Evolutionary conservation across 2,888 invertebrate genomes (phyloP).

Genomic region (Amorpha juglandis): DNA sequence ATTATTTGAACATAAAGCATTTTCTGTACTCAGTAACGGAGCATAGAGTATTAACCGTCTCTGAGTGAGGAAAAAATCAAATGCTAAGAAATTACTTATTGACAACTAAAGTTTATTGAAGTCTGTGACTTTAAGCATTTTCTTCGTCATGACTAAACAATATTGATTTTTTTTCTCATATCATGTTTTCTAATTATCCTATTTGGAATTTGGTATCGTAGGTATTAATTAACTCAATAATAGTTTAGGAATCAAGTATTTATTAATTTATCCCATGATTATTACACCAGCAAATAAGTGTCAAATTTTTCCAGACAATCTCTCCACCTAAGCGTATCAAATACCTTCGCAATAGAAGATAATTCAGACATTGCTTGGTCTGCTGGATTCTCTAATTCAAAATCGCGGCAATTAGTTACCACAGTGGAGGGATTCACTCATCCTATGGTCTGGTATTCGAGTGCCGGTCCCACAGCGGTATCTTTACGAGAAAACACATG

Average conservation of each 20-base stretch:
- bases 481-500: conserved; percentile 19
- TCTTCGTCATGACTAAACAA: too few species aligned
- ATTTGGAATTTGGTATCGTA: too few species aligned
- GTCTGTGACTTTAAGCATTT: too few species aligned
- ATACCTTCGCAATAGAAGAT: neutral
- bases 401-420: neutral
- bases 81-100: too few species aligned
- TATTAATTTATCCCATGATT: neutral
- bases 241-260: neutral
- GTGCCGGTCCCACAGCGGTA: neutral
- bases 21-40: too few species aligned
- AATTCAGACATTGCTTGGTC: conserved; percentile 7
- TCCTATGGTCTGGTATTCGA: neutral
- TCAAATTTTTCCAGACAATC: conserved; percentile 5
- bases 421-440: neutral
- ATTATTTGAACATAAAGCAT: too few species aligned
- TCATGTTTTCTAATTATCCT: too few species aligned
- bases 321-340: conserved; percentile 6
- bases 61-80: too few species aligned
- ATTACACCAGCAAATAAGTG: neutral
- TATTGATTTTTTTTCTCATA: too few species aligned
- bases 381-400: neutral
- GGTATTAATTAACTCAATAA: too few species aligned
- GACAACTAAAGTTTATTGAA: too few species aligned
- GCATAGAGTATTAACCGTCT: too few species aligned